Percentiles rank a stretch among this genome's conserved stretches.
phyloP scores from a whole-genome alignment of 2,888 invertebrate genomes.

The Andrena hattorfiana region DNA sequence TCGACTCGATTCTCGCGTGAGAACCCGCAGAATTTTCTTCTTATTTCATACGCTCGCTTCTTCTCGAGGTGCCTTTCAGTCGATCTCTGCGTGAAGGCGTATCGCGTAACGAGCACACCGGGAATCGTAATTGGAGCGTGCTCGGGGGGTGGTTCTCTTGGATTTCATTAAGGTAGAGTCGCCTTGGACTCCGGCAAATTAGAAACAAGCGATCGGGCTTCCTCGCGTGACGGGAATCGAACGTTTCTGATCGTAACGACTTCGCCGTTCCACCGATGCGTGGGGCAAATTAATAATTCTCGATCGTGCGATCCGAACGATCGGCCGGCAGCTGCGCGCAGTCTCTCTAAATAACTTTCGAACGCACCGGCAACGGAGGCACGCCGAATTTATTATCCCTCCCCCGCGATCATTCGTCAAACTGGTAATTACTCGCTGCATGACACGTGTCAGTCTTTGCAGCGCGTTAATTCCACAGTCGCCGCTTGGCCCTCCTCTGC shows the following conservation, averaged over 20 bases:
- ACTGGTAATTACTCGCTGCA: slow-evolving; percentile 55
- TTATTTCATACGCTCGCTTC: not conserved
- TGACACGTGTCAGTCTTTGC: slow-evolving; percentile 14
- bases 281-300: slow-evolving; percentile 68
- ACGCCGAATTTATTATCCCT: slow-evolving; percentile 55
- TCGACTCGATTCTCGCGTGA: slow-evolving; percentile 8
- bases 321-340: slow-evolving; percentile 54
- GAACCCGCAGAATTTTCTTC: not conserved
- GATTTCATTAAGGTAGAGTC: slow-evolving; percentile 40
- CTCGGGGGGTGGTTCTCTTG: slow-evolving; percentile 9
- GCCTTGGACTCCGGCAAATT: slow-evolving; percentile 26
- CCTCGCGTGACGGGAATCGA: slow-evolving; percentile 59
- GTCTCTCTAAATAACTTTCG: slow-evolving; percentile 53
- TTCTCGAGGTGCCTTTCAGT: not conserved
- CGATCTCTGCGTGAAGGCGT: not conserved
- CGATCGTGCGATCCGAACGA: slow-evolving; percentile 53
- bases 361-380: slow-evolving; percentile 27
- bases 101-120: slow-evolving; percentile 5
- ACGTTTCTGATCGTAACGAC: slow-evolving; percentile 41
- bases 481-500: not conserved
- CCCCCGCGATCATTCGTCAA: slow-evolving; percentile 48
- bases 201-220: slow-evolving; percentile 23
- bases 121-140: slow-evolving; percentile 40
- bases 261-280: slow-evolving; percentile 47
- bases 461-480: not conserved